A percentile compares a stretch with the other conserved stretches of the same genome.
Evolutionary conservation across 2,888 invertebrate genomes (phyloP).

Genomic region (Eupithecia vulgata): DNA sequence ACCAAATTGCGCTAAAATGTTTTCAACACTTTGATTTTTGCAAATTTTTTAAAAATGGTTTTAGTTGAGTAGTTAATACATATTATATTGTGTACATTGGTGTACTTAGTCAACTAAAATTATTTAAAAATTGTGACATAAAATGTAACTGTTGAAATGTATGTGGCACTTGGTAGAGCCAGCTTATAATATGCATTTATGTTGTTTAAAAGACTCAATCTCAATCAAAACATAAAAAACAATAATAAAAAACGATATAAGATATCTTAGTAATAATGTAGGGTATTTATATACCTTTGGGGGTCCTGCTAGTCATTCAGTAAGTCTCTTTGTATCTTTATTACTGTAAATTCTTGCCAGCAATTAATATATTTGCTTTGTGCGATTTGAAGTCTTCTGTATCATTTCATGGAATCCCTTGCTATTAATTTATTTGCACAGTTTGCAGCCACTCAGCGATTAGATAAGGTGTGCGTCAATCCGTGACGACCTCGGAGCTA

Average conservation of each 20-base stretch:
- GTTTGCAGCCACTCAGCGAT: conserved; percentile 63
- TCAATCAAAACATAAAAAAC: no score
- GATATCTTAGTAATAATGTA: no score
- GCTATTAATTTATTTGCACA: conserved; percentile 61
- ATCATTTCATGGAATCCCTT: conserved; percentile 23
- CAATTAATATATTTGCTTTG: background rate
- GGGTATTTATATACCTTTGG: no score
- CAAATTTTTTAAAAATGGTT: background rate
- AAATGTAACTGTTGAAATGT: no score
- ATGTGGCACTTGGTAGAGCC: no score
- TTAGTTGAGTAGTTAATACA: no score
- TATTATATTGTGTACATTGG: no score
- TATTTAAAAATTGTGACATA: no score
- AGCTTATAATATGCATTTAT: no score
- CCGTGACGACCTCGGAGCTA: conserved; percentile 55
- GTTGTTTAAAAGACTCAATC: no score
- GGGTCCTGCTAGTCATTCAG: background rate
- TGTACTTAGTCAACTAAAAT: no score
- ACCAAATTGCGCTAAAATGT: background rate
- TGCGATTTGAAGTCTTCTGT: background rate
- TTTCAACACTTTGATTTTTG: background rate
- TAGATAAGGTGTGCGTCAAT: conserved; percentile 73
- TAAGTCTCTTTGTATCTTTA: background rate
- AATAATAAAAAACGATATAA: no score
- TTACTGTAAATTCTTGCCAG: background rate